Evolutionary conservation across 2,888 invertebrate genomes (phyloP), one percentile per base, ranked within the genome.

Genomic region (Trachelus stipa): DNA sequence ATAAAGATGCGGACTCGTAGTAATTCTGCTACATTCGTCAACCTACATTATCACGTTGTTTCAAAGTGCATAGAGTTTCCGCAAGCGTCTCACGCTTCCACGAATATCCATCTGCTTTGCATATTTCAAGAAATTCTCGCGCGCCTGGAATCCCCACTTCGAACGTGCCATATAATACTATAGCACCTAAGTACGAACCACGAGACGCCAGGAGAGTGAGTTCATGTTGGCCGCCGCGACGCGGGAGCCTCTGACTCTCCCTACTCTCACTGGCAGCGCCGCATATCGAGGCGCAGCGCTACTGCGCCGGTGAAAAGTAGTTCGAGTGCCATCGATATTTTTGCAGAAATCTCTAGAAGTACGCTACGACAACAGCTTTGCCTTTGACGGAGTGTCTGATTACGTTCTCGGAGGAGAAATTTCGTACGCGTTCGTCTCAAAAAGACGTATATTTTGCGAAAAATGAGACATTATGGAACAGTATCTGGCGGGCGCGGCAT

Each of bases 401-500:
- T 34, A 76, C 74, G 4, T 37, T 34, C 4, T 3, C 12, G 31
- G 4, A 69, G 30, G 9, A 56, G n/a, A 15, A 12, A 33, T 31
- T 33, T n/a, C 34, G 11, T 33, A 1, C 31, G 79, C 84, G 80
- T 75, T 71, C 31, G 9, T 6, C 34, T 37, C 23, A 33, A 73
- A 77, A 74, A 73, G 71, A 77, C 78, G 83, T 87, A 88, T 80
- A 84, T 86, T 83, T 80, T 77, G 80, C 77, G 78, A 82, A 86
- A 87, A 85, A 77, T 81, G 76, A 75, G 80, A 85, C 88, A 87
- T 87, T 88, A 88, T 88, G 87, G 86, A 81, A 85, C 80, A 81
- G 82, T 80, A 80, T 80, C 79, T 81, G 80, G 84, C 88, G 89
- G 88, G 89, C 87, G 88, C 88, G 88, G 88, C 84, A 69, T 40